These are phyloP conservation scores for Phaedon cochleariae DNA, from an alignment of 2,888 invertebrate species.

Conservation along the genomic window DNA sequence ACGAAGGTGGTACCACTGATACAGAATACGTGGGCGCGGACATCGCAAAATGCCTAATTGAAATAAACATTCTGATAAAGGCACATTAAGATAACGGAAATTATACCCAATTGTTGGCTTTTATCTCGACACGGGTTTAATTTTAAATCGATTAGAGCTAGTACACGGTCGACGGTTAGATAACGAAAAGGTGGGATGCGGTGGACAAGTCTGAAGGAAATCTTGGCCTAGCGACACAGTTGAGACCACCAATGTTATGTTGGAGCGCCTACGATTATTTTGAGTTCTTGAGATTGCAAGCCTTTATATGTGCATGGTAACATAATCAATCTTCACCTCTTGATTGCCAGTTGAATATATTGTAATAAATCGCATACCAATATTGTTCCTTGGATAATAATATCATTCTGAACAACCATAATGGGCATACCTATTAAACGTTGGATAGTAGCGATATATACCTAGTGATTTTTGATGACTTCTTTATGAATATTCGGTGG, in stretches of 20 bases:
- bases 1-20: neutral
- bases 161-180: conserved; percentile 58
- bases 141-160: conserved; percentile 62
- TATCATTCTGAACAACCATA: too few species aligned
- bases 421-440: too few species aligned
- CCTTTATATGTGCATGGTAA: neutral
- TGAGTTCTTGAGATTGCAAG: neutral
- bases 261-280: conserved; percentile 29
- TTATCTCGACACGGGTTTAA: conserved; percentile 61
- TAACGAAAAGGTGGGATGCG: conserved; percentile 48
- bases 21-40: conserved; percentile 51
- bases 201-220: conserved; percentile 7
- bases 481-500: too few species aligned
- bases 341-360: too few species aligned
- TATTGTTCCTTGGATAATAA: too few species aligned
- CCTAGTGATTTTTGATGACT: too few species aligned
- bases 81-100: conserved; percentile 60
- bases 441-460: too few species aligned
- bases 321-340: neutral
- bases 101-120: conserved; percentile 52
- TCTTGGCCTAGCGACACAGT: neutral
- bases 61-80: conserved; percentile 56
- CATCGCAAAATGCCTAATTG: conserved; percentile 61
- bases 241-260: conserved; percentile 37
- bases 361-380: too few species aligned